Evolutionary conservation across 2,797 vertebrate genomes (phyloP).

Genomic region (Mastacembelus armatus): DNA sequence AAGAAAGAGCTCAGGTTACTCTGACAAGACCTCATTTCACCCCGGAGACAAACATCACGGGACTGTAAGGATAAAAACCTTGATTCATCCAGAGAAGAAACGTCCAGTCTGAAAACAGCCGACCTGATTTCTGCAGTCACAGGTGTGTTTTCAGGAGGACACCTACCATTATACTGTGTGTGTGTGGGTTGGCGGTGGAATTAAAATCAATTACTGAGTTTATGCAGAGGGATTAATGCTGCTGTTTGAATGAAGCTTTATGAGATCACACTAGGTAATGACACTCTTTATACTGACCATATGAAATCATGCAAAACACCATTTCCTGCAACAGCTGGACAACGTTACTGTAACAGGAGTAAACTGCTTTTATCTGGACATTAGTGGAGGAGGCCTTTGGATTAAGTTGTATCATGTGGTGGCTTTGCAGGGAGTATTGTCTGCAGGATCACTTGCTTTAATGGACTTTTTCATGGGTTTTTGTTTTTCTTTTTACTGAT

Average conservation of each 20-base stretch:
- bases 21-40: background rate
- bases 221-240: constrained; percentile 25
- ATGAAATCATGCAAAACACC: too few relatives aligned
- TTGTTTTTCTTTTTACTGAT: background rate
- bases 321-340: too few relatives aligned
- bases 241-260: constrained; percentile 31
- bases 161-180: too few relatives aligned
- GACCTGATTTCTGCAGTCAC: too few relatives aligned
- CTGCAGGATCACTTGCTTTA: background rate
- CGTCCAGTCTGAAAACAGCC: background rate
- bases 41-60: background rate
- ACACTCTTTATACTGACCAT: background rate
- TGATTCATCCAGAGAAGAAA: background rate
- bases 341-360: too few relatives aligned
- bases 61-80: background rate
- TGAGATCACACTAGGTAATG: constrained; percentile 20
- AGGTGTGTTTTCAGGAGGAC: too few relatives aligned
- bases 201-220: background rate
- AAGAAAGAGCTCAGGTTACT: background rate
- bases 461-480: too few relatives aligned
- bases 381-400: background rate
- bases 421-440: background rate
- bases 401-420: background rate
- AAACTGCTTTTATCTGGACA: too few relatives aligned
- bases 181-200: too few relatives aligned